A percentile compares a stretch with the other conserved stretches of the same genome.
These are phyloP conservation scores for Choloepus hoffmanni DNA, from an alignment of 2,113 vertebrate species.

Conservation along the genomic window DNA sequence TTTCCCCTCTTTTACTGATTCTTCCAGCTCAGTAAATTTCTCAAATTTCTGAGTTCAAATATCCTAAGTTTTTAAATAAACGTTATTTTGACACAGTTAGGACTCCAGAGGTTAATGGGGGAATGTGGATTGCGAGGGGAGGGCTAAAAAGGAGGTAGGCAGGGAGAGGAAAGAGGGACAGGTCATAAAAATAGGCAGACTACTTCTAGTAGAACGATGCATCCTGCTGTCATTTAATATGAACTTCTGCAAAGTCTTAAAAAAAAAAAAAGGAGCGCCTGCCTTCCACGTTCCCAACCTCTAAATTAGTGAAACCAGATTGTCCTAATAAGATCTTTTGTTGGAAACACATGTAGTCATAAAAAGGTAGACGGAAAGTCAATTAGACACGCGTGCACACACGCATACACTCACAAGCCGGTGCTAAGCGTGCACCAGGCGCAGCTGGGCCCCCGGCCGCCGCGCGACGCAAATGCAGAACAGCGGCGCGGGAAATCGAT, in stretches of 20 bases:
- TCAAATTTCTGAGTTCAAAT: background rate
- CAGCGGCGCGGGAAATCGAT: slow-evolving; percentile 72
- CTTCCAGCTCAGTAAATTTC: background rate
- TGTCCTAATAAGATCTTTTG: slow-evolving; percentile 85
- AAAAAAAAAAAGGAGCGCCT: slow-evolving; percentile 18
- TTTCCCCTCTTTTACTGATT: background rate
- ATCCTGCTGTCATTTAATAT: slow-evolving; percentile 72
- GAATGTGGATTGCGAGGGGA: background rate
- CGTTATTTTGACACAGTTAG: background rate
- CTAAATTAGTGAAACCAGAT: slow-evolving; percentile 86
- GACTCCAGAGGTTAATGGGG: background rate
- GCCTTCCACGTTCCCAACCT: slow-evolving; percentile 76
- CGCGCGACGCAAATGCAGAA: slow-evolving; percentile 44
- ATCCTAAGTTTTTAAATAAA: background rate
- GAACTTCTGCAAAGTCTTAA: slow-evolving; percentile 72
- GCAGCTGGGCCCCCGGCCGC: slow-evolving; percentile 39
- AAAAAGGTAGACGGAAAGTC: slow-evolving; percentile 84
- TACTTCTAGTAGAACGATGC: background rate
- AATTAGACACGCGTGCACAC: slow-evolving; percentile 80
- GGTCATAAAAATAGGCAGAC: slow-evolving; percentile 50
- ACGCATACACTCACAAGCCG: slow-evolving; percentile 35
- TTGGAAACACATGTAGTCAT: slow-evolving; percentile 86
- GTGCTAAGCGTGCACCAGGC: slow-evolving; percentile 44
- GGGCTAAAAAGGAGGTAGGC: background rate
- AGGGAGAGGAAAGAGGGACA: background rate